Base-by-base conservation (phyloP, 2,113 vertebrate species). In the Delphinus delphis region DNA sequence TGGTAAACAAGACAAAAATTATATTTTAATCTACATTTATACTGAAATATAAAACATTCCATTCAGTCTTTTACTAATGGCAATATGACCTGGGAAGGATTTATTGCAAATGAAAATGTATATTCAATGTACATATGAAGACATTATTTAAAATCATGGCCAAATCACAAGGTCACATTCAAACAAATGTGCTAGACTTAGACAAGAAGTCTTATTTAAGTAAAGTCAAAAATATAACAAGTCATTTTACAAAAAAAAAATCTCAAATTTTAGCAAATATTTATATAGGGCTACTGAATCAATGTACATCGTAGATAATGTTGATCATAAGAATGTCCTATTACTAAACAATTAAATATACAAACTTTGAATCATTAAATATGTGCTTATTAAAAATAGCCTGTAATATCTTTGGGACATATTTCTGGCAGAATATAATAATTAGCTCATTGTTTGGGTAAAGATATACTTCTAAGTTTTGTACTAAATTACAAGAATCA, bases 301-400 rank as follows among this genome's bases (percentile, higher is more conserved):
- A 62, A 62, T 20, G 83, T 96, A 79, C 60, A 74, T 5, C 28
- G 13, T 36, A 86, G 88, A 90, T 58, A 67, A 62, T 97, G 83
- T 90, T 97, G 74, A 36, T 85, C 44, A 82, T 53, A 94, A 92
- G 94, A 50, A 1, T 70, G 28, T 58, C 3, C 36, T 80, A 62
- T 33, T 62, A 70, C 5, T 83, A 73, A 68, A 50, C 18, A 93
- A 6, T 9, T 91, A 77, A 67, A 71, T 92, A 67, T 23, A 71
- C 8, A 82, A 73, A 91, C 84, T 95, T 97, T 38, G 1, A 95
- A 90, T 68, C 88, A 97, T 60, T 23, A 92, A 95, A 93, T 97
- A 90, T 96, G 93, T 79, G 13, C 76, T 92, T 1, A 31, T 86
- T 97, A 12, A 90, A 77, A 80, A 38, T 58, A 53, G 3, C 62